Percentiles rank a stretch among this genome's conserved stretches.
Evolutionary conservation across 2,888 invertebrate species (phyloP).

Genomic region (Hirtodrosophila trivittata): DNA sequence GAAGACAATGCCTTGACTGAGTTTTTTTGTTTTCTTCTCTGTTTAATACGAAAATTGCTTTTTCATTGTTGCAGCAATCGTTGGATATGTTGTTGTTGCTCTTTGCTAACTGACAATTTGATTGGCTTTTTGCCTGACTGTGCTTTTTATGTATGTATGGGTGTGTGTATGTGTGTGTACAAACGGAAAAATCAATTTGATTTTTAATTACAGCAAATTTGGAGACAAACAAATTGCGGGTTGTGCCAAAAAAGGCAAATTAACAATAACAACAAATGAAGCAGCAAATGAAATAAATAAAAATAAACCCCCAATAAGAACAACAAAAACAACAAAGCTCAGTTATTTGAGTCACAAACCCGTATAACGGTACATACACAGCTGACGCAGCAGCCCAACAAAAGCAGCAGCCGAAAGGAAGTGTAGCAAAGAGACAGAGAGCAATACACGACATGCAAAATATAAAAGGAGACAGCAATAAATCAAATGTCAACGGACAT

Average conservation of each 20-base stretch:
- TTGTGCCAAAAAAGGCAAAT: constrained; percentile 63
- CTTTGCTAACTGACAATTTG: constrained; percentile 54
- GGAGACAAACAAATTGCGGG: constrained; percentile 69
- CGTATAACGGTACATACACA: constrained; percentile 61
- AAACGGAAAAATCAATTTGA: constrained; percentile 69
- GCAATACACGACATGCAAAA: constrained; percentile 10
- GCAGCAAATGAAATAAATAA: constrained; percentile 6
- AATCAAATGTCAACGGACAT: constrained; percentile 33
- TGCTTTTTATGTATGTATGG: not conserved
- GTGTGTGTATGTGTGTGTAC: constrained; percentile 35
- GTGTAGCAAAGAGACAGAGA: constrained; percentile 32
- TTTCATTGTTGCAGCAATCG: constrained; percentile 65
- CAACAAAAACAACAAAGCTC: constrained; percentile 35
- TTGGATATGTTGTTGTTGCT: constrained; percentile 31
- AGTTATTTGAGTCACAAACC: constrained; percentile 68
- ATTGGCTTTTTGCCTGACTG: constrained; percentile 35
- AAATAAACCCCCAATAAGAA: constrained; percentile 6
- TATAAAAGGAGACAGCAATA: constrained; percentile 45
- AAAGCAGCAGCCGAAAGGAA: constrained; percentile 58
- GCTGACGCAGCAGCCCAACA: constrained; percentile 32
- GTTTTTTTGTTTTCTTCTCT: constrained; percentile 49
- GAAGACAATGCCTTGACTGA: constrained; percentile 71
- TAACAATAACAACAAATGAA: constrained; percentile 17
- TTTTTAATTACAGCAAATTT: constrained; percentile 75
- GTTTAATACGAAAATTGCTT: constrained; percentile 66